Evolutionary conservation across 2,797 vertebrate species (phyloP).

Genomic region (Pseudochirops corinnae): DNA sequence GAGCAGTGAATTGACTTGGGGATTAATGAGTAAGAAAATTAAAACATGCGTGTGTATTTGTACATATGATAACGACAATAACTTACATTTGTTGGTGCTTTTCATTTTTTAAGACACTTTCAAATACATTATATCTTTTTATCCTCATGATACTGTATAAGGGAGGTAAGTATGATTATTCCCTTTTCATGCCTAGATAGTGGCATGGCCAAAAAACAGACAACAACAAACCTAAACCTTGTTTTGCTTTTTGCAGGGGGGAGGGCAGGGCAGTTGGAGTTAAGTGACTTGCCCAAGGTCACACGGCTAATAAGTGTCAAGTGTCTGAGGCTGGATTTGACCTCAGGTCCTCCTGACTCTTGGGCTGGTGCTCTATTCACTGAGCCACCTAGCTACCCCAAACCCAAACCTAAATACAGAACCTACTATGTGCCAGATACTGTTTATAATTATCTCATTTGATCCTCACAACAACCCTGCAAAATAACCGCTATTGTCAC

Average conservation of each 20-base stretch:
- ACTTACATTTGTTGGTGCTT: not conserved
- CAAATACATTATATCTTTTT: not conserved
- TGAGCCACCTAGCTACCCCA: not conserved
- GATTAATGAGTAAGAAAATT: slow-evolving; percentile 2
- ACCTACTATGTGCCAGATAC: not conserved
- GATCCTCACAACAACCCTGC: not conserved
- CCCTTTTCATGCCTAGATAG: not conserved
- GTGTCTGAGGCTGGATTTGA: no score
- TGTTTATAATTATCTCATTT: not conserved
- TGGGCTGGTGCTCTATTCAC: no score
- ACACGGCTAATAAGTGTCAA: no score
- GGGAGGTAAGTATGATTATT: not conserved
- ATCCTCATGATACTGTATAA: not conserved
- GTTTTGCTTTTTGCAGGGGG: no score
- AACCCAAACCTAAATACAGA: not conserved
- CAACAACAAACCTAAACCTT: not conserved
- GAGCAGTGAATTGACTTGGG: not conserved
- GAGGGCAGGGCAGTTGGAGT: no score
- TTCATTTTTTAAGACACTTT: not conserved
- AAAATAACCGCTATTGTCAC: not conserved
- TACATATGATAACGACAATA: not conserved
- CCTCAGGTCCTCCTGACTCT: no score
- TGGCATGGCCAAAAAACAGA: not conserved
- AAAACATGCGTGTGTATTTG: not conserved
- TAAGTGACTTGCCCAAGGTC: no score